These are phyloP conservation scores for Acipenser transmontanus DNA, from an alignment of 2,797 vertebrate genomes.

Conservation along the genomic window DNA sequence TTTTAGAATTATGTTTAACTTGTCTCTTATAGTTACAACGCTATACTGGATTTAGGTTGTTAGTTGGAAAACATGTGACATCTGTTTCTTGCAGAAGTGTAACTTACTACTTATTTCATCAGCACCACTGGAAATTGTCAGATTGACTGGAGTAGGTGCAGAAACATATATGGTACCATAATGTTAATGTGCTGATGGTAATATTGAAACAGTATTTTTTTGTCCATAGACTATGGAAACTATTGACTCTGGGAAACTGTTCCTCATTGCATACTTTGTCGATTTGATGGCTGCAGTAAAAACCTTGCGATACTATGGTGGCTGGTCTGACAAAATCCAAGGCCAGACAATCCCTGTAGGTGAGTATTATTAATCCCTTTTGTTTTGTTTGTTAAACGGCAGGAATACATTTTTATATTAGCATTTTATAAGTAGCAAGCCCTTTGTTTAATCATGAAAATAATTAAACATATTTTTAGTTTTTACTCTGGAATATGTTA, in stretches of 20 bases:
- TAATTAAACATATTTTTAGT: too few species aligned
- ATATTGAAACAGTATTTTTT: neutral
- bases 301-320: conserved; percentile 71
- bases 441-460: too few species aligned
- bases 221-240: conserved; percentile 68
- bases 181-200: neutral
- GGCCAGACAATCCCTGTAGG: conserved; percentile 77
- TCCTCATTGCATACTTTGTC: conserved; percentile 63
- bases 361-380: conserved; percentile 39
- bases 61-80: too few species aligned
- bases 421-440: neutral
- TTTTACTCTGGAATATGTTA: neutral
- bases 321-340: conserved; percentile 84
- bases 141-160: too few species aligned
- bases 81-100: too few species aligned
- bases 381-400: neutral
- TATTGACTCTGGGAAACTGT: conserved; percentile 75
- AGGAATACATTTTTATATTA: too few species aligned
- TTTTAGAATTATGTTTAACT: too few species aligned
- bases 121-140: too few species aligned
- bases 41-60: too few species aligned
- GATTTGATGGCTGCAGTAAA: conserved; percentile 74
- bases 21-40: too few species aligned
- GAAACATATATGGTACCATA: too few species aligned
- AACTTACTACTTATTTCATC: too few species aligned